Evolutionary conservation across 2,113 vertebrate genomes (phyloP), one percentile per base, ranked within the genome.

Genomic region (Tupaia chinensis): DNA sequence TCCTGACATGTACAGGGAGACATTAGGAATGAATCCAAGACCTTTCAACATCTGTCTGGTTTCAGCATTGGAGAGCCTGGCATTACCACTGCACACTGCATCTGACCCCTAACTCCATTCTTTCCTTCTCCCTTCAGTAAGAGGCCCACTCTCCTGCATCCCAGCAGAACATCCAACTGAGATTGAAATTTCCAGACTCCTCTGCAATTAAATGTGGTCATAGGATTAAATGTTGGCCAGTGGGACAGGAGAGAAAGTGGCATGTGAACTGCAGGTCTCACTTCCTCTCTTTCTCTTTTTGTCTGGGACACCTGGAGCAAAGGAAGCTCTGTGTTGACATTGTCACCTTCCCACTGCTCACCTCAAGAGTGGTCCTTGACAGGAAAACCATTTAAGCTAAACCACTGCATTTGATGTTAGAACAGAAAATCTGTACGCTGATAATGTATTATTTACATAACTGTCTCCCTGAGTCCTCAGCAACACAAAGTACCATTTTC

Each of bases 111-210:
- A 44, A 44, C 44, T 44, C 44, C 44, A 73, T 82, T 63, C 15
- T 54, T 82, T 22, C 7, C 5, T 56, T 65, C 11, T 0, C 15
- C 22, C 27, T 56, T 70, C 53, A 83, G 27, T 70, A 90, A 86
- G 0, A 76, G 14, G 9, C 32, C 15, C 9, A 7, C 34, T 15
- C 19, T 29, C 7, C 20, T 63, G 29, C 79, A 53, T 93, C 78
- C 87, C 58, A 82, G 12, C 76, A 77, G 23, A 94, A 15, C 65
- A 92, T 25, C 90, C 3, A 65, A 19, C 15, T 61, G 29, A 83
- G 17, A 95, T 56, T 84, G 72, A 70, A 89, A 85, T 76, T 44
- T 56, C 68, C 76, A 88, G 65, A 73, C n/a, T 95, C 66, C 76
- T 89, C 87, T 95, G 84, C 56, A 92, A 23, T 73, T 92, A 78